Evolutionary conservation across 2,113 vertebrate species (phyloP).

Genomic region (Empidonax traillii): DNA sequence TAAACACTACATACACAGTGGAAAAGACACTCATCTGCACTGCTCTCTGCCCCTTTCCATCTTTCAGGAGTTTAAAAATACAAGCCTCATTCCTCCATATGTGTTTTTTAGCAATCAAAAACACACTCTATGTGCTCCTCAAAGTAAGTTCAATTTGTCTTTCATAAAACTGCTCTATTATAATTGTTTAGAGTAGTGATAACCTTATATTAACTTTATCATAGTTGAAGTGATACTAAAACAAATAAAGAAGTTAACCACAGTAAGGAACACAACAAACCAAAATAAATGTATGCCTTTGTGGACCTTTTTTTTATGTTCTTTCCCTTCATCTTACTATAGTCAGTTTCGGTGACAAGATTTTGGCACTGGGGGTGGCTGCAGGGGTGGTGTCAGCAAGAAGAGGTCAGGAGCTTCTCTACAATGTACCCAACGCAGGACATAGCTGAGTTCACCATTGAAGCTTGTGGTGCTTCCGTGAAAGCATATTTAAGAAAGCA

Average conservation of each 20-base stretch:
- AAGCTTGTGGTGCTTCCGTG: neutral
- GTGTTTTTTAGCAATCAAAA: neutral
- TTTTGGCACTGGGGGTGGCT: neutral
- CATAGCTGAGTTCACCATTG: neutral
- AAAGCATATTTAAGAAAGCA: neutral
- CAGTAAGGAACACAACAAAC: neutral
- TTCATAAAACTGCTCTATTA: neutral
- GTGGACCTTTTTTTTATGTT: neutral
- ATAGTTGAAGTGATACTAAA: neutral
- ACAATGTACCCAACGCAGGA: neutral
- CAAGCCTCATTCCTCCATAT: neutral
- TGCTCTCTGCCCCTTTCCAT: neutral
- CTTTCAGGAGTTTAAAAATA: neutral
- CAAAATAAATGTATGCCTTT: neutral
- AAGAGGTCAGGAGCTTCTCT: neutral
- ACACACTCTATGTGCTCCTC: neutral
- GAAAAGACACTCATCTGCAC: rapidly evolving
- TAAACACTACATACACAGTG: neutral
- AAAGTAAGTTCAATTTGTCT: neutral
- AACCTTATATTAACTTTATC: neutral
- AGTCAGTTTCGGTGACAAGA: neutral
- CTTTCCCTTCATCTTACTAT: neutral
- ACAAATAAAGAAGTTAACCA: neutral
- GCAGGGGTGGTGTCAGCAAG: neutral
- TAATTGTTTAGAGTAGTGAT: neutral